phyloP scores from a whole-genome alignment of 2,113 vertebrate species.

The Apodemus sylvaticus region DNA sequence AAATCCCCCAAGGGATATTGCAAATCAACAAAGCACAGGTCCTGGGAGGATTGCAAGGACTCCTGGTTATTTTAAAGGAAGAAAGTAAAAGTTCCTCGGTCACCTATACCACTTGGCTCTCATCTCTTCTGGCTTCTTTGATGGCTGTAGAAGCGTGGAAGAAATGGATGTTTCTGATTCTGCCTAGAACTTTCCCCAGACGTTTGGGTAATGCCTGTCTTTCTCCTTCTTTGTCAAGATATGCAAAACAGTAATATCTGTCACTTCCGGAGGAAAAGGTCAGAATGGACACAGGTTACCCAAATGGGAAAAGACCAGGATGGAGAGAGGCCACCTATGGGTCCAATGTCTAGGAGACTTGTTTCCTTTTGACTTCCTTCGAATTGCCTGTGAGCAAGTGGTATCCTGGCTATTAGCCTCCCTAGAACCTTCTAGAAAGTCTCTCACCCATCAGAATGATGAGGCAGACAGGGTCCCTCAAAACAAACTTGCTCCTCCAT shows the following conservation, averaged over 20 bases:
- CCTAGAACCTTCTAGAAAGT: not conserved
- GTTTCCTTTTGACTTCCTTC: slow-evolving; percentile 4
- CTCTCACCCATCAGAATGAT: not conserved
- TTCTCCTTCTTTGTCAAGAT: not conserved
- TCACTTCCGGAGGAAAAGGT: not conserved
- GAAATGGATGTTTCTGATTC: slow-evolving; percentile 34
- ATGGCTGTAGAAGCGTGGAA: slow-evolving; percentile 22
- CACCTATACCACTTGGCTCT: not conserved
- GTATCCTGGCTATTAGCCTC: not conserved
- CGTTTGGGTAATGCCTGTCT: not conserved
- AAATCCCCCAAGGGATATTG: not conserved
- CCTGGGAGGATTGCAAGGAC: not conserved
- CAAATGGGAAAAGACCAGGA: not conserved
- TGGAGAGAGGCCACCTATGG: not conserved
- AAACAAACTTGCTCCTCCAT: not conserved
- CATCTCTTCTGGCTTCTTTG: not conserved
- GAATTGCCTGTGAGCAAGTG: not conserved
- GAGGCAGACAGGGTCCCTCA: not conserved
- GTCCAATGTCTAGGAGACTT: not conserved
- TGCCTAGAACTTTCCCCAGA: not conserved
- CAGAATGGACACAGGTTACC: not conserved
- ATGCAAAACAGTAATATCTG: not conserved
- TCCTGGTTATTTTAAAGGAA: not conserved
- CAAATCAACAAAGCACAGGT: not conserved
- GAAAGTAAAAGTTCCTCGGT: not conserved